Evolutionary conservation across 35 echinoderm and acorn worm species (phyloP), one percentile per base, ranked within the genome.

Genomic region (Patiria miniata): DNA sequence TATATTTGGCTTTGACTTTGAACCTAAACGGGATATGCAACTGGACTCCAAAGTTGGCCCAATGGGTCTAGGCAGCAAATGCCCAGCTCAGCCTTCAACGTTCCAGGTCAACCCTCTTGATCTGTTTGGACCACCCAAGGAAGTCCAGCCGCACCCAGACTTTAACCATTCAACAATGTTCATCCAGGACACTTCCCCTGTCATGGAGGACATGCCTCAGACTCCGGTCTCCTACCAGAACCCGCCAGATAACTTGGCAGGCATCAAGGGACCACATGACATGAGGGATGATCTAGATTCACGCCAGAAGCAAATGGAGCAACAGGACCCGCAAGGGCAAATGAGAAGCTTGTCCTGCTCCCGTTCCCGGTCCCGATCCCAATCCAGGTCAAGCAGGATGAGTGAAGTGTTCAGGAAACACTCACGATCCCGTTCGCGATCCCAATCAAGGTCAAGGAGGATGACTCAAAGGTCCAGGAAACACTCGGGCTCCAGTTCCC

Each of bases 291-390:
- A 73, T 34, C 65, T 73, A 5, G 65, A 73, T 18, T 32, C 65
- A 32, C 65, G 65, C 65, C 65, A 23, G 7, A 73, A 73, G n/a
- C 65, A 73, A 23, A 73, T 73, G 2, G 65, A 73, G 65, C 65
- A 73, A 34, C 65, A 73, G 2, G 19, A 73, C 14, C 42, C 4
- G 22, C 65, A 22, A 14, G 23, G 22, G 2, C n/a, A 10, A 8
- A 36, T 73, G 65, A 73, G 65, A 23, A 73, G 65, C 34, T 14
- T 73, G 10, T 73, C 65, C 1, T 26, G 34, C 21, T 73, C 65
- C 14, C 22, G 65, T 1, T 73, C 65, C 65, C n/a, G n/a, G n/a
- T n/a, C n/a, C n/a, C n/a, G n/a, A n/a, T n/a, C n/a, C n/a, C n/a
- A n/a, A n/a, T n/a, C n/a, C n/a, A n/a, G n/a, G n/a, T n/a, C n/a